Base-by-base conservation (phyloP, 2,888 invertebrate species). In the Philaethria dido region DNA sequence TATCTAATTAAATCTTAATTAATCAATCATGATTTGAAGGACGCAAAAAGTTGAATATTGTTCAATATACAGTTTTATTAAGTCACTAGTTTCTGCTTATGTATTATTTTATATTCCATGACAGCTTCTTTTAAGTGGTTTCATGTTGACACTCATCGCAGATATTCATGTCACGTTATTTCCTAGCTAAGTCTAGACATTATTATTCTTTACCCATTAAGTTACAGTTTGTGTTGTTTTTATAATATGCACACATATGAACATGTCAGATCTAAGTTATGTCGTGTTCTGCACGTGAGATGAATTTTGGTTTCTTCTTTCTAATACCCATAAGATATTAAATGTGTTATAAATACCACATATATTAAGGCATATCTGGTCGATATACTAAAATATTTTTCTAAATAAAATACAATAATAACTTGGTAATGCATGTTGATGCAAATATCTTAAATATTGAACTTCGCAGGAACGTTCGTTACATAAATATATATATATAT, bases 111-210 rank as follows among this genome's bases (percentile, higher is more conserved):
- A 36, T 20, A 47, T 45, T 47, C 29, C 22, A 29, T 60, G 45
- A 18, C 33, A 39, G 42, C 25, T 60, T 18, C 16, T 60, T 60
- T 60, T 47, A 45, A 47, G 20, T 29, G 33, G 18, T 33, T 33
- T 33, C 1, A 45, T 60, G 13, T n/a, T 29, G 25, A 44, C 29
- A 60, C 44, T 36, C 22, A 20, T 61, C 25, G 54, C 45, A 45
- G 16, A 52, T 69, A 70, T 70, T 55, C 69, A 55, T 20, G 25
- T 22, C 69, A 64, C 69, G 69, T 66, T 57, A 14, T 57, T 70
- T 70, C 70, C 70, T 69, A 69, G 69, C 66, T 64, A 66, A 55
- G 70, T 69, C 66, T 64, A 63, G 66, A 60, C 57, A 47, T 69
- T 70, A 66, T 63, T 50, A 70, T 70, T 69, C 69, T 62, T 64